Conservation (phyloP, 2,113 vertebrate species). For the Axis porcinus region DNA sequence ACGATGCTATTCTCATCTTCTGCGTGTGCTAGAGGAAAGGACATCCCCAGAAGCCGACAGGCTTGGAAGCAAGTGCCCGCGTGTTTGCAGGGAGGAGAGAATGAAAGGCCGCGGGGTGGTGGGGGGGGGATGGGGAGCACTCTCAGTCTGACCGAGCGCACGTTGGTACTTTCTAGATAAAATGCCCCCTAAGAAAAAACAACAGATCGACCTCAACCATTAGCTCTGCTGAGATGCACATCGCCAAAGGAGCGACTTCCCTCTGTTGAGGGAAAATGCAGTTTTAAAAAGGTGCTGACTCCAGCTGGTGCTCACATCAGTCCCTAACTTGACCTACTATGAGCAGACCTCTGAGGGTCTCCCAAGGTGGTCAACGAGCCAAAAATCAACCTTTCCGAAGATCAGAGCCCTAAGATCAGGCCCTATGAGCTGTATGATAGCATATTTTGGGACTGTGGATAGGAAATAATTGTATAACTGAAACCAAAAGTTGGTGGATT, state of each 20-base stretch:
- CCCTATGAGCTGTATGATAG: background rate
- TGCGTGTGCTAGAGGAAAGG: background rate
- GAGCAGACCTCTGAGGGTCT: background rate
- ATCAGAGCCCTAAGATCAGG: background rate
- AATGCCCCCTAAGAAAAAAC: background rate
- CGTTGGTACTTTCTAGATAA: background rate
- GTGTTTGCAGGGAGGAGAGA: background rate
- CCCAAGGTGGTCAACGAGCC: background rate
- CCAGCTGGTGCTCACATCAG: background rate
- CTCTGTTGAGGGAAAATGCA: background rate
- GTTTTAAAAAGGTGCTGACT: background rate
- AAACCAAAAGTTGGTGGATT: background rate
- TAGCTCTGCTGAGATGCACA: background rate
- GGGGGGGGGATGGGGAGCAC: background rate
- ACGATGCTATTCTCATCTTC: background rate
- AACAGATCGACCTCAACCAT: background rate
- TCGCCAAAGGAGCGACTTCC: background rate
- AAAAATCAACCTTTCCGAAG: background rate
- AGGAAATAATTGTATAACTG: background rate
- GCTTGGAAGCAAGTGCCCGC: background rate
- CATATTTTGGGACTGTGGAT: background rate
- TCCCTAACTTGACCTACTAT: background rate
- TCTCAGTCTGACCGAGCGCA: background rate
- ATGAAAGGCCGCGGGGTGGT: background rate
- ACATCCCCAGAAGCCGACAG: background rate